Conservation (phyloP, 2,113 vertebrate species). For the Anoura caudifer region DNA sequence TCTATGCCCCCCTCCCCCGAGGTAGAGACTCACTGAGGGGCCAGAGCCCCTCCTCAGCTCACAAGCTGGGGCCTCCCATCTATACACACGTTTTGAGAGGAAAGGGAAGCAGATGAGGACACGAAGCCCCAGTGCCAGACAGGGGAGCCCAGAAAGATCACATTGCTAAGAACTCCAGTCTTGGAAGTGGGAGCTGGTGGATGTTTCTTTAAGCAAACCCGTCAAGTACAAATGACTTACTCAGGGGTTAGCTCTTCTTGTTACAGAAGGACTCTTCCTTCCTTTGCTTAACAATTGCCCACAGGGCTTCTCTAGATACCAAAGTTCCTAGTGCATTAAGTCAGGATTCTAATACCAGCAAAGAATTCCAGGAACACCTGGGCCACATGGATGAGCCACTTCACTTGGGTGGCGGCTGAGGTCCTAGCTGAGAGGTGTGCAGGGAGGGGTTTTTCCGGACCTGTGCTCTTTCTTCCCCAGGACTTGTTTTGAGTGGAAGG, state of each 20-base stretch:
- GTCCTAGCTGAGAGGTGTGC: neutral
- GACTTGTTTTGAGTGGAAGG: neutral
- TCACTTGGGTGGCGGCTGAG: neutral
- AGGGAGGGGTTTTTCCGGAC: neutral
- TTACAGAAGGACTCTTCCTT: neutral
- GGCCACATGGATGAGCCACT: neutral
- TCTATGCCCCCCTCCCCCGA: constrained; percentile 35
- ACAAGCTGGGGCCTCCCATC: constrained; percentile 42
- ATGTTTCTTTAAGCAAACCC: neutral
- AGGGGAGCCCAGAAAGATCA: neutral
- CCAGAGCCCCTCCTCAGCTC: constrained; percentile 41
- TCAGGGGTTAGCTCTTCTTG: neutral
- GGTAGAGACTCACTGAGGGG: constrained; percentile 49
- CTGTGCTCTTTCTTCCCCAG: neutral
- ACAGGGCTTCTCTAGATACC: neutral
- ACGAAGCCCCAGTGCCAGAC: neutral
- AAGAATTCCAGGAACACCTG: neutral
- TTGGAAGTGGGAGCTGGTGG: constrained; percentile 44
- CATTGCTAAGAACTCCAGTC: neutral
- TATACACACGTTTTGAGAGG: constrained; percentile 42
- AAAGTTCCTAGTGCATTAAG: neutral
- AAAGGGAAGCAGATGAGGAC: constrained; percentile 55
- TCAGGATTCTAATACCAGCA: neutral
- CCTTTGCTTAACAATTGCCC: neutral
- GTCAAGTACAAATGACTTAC: neutral